These are phyloP conservation scores for Halictus rubicundus DNA, from an alignment of 1,140 invertebrate species.

Conservation along the genomic window DNA sequence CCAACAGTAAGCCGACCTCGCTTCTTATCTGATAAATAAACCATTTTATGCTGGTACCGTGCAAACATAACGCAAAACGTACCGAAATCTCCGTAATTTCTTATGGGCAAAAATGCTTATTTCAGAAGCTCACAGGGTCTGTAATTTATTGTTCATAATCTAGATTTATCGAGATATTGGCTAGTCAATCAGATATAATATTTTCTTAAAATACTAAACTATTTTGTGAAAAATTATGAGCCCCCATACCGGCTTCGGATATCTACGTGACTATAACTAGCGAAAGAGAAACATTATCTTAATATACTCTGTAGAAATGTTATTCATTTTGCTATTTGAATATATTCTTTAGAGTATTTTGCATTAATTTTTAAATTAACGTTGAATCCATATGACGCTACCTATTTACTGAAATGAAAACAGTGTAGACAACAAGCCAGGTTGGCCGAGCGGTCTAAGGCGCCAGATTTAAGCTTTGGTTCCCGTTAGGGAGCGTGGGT, in stretches of 20 bases:
- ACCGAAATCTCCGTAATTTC: background rate
- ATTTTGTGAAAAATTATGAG: background rate
- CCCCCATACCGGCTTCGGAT: background rate
- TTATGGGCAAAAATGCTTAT: background rate
- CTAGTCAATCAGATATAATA: background rate
- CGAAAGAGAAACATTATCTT: background rate
- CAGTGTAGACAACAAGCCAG: conserved; percentile 42
- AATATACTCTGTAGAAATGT: background rate
- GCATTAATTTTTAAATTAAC: background rate
- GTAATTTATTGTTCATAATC: too few species aligned
- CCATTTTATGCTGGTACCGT: background rate
- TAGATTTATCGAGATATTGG: too few species aligned
- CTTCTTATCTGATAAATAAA: background rate
- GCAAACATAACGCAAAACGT: background rate
- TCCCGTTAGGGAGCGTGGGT: conserved; percentile 75
- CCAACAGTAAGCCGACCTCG: background rate
- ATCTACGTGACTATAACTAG: background rate
- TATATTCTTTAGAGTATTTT: background rate
- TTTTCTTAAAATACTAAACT: background rate
- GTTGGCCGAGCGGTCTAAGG: conserved; percentile 83
- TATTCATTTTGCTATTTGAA: background rate
- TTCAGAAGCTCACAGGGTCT: too few species aligned
- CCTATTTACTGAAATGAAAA: accelerated
- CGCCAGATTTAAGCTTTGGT: conserved; percentile 83
- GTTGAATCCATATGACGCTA: background rate